phyloP scores from a whole-genome alignment of 2,113 vertebrate genomes.

The Chionodraco myersi region DNA sequence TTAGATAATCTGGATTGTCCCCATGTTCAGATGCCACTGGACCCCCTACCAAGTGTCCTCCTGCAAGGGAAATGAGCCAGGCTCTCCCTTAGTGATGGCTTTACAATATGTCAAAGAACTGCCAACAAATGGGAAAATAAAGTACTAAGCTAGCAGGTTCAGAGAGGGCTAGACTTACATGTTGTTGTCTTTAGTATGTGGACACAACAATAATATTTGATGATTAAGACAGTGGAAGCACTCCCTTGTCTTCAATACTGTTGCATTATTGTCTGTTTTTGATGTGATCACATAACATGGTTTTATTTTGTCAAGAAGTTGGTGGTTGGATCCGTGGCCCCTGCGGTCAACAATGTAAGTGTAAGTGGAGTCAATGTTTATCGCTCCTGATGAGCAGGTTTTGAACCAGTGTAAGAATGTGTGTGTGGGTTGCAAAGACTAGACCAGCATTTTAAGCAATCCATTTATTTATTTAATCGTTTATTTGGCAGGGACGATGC shows the following conservation, averaged over 20 bases:
- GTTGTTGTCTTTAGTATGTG: neutral
- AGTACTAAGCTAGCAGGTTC: neutral
- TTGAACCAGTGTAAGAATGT: too few relatives aligned
- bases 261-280: neutral
- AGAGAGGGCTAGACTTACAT: neutral
- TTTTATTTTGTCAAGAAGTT: neutral
- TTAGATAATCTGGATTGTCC: constrained; percentile 64
- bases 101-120: constrained; percentile 5
- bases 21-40: constrained; percentile 33
- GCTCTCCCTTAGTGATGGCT: neutral
- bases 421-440: too few relatives aligned
- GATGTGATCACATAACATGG: neutral
- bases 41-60: constrained; percentile 19
- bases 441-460: too few relatives aligned
- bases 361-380: too few relatives aligned
- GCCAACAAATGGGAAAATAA: neutral
- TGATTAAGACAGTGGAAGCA: neutral
- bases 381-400: too few relatives aligned
- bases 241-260: neutral
- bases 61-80: constrained; percentile 30
- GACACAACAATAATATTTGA: neutral
- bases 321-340: too few relatives aligned
- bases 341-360: too few relatives aligned
- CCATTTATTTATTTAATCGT: too few relatives aligned
- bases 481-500: too few relatives aligned